phyloP scores from a whole-genome alignment of 2,888 invertebrate species.

The Chorisops tibialis region DNA sequence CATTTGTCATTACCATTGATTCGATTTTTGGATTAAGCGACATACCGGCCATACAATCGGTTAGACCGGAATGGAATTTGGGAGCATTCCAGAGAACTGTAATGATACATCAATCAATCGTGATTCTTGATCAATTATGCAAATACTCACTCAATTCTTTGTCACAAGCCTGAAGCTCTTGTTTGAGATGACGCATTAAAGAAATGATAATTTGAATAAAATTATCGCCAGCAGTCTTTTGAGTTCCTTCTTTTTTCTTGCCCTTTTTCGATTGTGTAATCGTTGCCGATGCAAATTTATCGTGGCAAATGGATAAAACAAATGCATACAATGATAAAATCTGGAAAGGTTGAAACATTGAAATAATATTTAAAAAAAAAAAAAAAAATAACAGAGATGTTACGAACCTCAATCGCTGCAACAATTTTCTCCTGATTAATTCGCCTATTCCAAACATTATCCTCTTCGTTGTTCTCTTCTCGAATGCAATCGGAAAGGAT shows the following conservation, averaged over 20 bases:
- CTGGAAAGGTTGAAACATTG: too few species aligned
- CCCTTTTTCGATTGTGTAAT: slow-evolving; percentile 40
- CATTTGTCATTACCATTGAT: slow-evolving; percentile 46
- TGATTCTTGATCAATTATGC: not conserved
- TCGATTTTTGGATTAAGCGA: slow-evolving; percentile 49
- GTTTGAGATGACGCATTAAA: slow-evolving; percentile 48
- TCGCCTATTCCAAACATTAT: slow-evolving; percentile 53
- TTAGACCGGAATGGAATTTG: slow-evolving; percentile 42
- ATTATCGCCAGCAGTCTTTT: slow-evolving; percentile 20
- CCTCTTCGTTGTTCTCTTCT: slow-evolving; percentile 49
- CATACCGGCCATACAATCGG: slow-evolving; percentile 50
- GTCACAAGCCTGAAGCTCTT: slow-evolving; percentile 46
- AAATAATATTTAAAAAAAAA: slow-evolving; percentile 14
- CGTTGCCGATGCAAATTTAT: slow-evolving; percentile 41
- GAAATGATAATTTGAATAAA: slow-evolving; percentile 44
- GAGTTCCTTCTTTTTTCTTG: slow-evolving; percentile 37
- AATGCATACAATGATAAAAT: slow-evolving; percentile 50
- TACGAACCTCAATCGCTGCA: slow-evolving; percentile 61
- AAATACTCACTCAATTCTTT: slow-evolving; percentile 42
- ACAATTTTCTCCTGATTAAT: slow-evolving; percentile 58
- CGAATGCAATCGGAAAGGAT: slow-evolving; percentile 46
- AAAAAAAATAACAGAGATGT: not conserved
- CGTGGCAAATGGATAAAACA: slow-evolving; percentile 47
- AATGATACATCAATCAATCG: not conserved
- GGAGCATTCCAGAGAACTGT: slow-evolving; percentile 47